These are phyloP conservation scores for Drosophila prolongata DNA, from an alignment of 2,888 invertebrate species.

Conservation along the genomic window DNA sequence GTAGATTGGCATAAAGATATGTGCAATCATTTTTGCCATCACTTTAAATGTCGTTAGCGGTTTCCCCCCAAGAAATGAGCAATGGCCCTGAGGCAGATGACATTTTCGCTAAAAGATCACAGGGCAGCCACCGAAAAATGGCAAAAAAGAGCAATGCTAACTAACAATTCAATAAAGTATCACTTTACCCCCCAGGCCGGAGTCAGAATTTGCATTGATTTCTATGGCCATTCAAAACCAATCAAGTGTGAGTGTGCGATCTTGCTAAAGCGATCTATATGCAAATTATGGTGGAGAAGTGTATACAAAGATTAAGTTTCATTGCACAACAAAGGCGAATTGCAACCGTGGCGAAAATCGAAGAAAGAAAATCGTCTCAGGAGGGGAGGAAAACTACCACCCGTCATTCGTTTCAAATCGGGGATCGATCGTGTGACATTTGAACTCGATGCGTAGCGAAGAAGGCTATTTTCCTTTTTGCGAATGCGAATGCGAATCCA, in stretches of 20 bases:
- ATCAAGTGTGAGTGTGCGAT: conserved; percentile 71
- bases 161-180: conserved; percentile 59
- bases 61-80: conserved; percentile 33
- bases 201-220: conserved; percentile 65
- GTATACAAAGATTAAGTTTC: conserved; percentile 63
- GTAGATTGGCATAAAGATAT: conserved; percentile 3
- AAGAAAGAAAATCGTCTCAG: conserved; percentile 23
- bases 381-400: conserved; percentile 27
- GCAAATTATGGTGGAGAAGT: conserved; percentile 37
- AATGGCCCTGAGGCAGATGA: conserved; percentile 44
- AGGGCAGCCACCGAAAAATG: conserved; percentile 3
- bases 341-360: conserved; percentile 74
- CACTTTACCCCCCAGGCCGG: conserved; percentile 51
- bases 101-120: conserved; percentile 48
- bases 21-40: conserved; percentile 13
- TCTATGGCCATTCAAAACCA: conserved; percentile 63
- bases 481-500: conserved; percentile 34
- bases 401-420: conserved; percentile 57
- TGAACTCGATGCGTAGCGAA: conserved; percentile 45
- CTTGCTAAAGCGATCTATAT: conserved; percentile 57
- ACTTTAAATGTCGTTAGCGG: conserved; percentile 30
- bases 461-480: conserved; percentile 35
- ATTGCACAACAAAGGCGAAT: conserved; percentile 67
- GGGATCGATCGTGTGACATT: conserved; percentile 62
- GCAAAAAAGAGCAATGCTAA: conserved; percentile 35